phyloP scores from a whole-genome alignment of 1,140 invertebrate genomes.

The Lasaia peninsularis region DNA sequence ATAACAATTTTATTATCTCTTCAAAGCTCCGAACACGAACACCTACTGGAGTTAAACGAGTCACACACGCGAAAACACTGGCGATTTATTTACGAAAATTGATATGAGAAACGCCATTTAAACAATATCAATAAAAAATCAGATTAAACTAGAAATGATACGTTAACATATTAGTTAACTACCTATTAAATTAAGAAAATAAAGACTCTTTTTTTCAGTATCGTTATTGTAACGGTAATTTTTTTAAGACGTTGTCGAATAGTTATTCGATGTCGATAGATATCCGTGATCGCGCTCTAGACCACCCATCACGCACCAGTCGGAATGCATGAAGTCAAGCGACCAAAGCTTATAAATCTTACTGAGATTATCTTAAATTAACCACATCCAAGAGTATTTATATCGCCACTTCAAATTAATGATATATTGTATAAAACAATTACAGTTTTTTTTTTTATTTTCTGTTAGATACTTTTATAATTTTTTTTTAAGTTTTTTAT shows the following conservation, averaged over 20 bases:
- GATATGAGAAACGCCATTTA: too few relatives aligned
- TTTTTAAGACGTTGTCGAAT: too few relatives aligned
- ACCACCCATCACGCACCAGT: conserved; percentile 54
- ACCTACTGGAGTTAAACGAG: neutral
- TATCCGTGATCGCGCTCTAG: neutral
- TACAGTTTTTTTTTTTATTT: too few relatives aligned
- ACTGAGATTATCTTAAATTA: conserved; percentile 60
- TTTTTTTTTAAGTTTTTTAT: too few relatives aligned
- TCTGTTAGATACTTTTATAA: too few relatives aligned
- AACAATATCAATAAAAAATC: too few relatives aligned
- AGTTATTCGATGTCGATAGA: neutral
- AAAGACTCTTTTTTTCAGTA: too few relatives aligned
- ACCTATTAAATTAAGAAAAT: too few relatives aligned
- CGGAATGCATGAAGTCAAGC: conserved; percentile 70
- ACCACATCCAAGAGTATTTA: conserved; percentile 43
- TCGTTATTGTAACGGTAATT: too few relatives aligned
- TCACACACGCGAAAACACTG: neutral
- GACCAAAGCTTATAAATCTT: conserved; percentile 66
- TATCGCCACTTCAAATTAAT: neutral
- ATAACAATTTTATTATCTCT: neutral
- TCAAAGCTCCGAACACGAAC: neutral
- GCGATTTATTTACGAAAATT: too few relatives aligned
- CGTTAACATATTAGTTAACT: too few relatives aligned
- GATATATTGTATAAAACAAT: neutral
- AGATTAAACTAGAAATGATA: too few relatives aligned